These are phyloP conservation scores for Mythimna vitellina DNA, from an alignment of 2,888 invertebrate genomes.

Conservation along the genomic window DNA sequence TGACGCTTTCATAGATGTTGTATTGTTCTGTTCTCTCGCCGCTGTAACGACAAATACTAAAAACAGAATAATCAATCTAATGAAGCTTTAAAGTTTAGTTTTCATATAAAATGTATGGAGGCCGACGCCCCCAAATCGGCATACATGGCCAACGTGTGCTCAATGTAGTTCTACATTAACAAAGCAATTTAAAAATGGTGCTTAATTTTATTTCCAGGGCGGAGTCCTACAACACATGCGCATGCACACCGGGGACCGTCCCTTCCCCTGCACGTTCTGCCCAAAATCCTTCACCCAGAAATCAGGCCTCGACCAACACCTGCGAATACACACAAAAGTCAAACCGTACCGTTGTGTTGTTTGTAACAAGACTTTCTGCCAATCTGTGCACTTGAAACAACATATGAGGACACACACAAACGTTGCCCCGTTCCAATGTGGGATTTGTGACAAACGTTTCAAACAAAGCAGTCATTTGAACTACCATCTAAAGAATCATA, in stretches of 20 bases:
- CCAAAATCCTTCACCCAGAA: conserved; percentile 86
- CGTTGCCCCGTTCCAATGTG: conserved; percentile 85
- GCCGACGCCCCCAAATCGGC: too few relatives aligned
- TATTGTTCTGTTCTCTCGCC: too few relatives aligned
- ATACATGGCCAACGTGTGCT: too few relatives aligned
- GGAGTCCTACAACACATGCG: conserved; percentile 84
- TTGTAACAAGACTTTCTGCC: conserved; percentile 84
- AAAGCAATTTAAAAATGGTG: too few relatives aligned
- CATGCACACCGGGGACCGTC: conserved; percentile 83
- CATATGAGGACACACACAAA: conserved; percentile 88
- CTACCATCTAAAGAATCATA: conserved; percentile 84
- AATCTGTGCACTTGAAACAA: conserved; percentile 83
- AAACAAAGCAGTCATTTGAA: conserved; percentile 86
- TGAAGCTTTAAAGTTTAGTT: too few relatives aligned
- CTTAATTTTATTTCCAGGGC: conserved; percentile 65
- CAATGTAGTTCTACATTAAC: too few relatives aligned
- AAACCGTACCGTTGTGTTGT: conserved; percentile 85
- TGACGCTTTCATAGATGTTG: too few relatives aligned
- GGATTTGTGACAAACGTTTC: conserved; percentile 80
- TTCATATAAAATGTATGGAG: too few relatives aligned
- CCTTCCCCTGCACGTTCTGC: conserved; percentile 83
- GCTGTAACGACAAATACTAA: too few relatives aligned
- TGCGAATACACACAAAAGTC: conserved; percentile 83
- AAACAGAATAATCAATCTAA: too few relatives aligned
- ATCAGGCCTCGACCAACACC: conserved; percentile 85